A percentile compares a stretch with the other conserved stretches of the same genome.
Conservation (phyloP, 2,113 vertebrate genomes). For the Archocentrus centrarchus region DNA sequence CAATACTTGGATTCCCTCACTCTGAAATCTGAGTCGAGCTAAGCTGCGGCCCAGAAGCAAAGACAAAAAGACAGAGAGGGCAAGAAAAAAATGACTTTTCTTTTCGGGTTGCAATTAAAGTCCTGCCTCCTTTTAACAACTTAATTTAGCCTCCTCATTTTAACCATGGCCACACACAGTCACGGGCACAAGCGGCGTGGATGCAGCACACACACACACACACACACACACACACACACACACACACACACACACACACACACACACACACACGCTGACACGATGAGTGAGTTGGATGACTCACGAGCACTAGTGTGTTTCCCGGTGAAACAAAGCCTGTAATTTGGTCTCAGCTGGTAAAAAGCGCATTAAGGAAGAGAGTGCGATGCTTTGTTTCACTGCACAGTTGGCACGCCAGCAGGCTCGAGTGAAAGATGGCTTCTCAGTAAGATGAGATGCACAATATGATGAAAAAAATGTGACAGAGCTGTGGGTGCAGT, state of each 20-base stretch:
- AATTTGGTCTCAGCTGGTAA: slow-evolving; percentile 62
- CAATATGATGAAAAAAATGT: neutral
- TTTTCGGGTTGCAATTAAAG: slow-evolving; percentile 15
- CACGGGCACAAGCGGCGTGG: neutral
- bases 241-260: neutral
- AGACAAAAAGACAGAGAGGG: neutral
- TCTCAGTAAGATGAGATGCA: slow-evolving; percentile 23
- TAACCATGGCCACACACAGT: slow-evolving; percentile 3
- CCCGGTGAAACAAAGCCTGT: slow-evolving; percentile 49
- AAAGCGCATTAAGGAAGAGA: slow-evolving; percentile 28
- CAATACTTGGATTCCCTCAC: slow-evolving; percentile 22
- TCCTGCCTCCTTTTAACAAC: slow-evolving; percentile 4
- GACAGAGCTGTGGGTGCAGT: neutral
- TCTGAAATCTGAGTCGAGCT: slow-evolving; percentile 44
- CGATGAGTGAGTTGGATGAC: slow-evolving; percentile 33
- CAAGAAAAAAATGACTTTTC: slow-evolving; percentile 24
- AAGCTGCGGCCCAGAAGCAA: slow-evolving; percentile 40
- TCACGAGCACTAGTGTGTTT: slow-evolving; percentile 34
- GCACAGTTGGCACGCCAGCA: slow-evolving; percentile 37
- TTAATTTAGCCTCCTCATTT: slow-evolving; percentile 7
- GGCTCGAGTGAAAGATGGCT: slow-evolving; percentile 32
- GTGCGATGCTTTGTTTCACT: neutral
- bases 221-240: neutral
- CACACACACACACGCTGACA: neutral
- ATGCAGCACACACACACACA: neutral